phyloP scores from a whole-genome alignment of 2,113 vertebrate species.

The Nothobranchius furzeri region DNA sequence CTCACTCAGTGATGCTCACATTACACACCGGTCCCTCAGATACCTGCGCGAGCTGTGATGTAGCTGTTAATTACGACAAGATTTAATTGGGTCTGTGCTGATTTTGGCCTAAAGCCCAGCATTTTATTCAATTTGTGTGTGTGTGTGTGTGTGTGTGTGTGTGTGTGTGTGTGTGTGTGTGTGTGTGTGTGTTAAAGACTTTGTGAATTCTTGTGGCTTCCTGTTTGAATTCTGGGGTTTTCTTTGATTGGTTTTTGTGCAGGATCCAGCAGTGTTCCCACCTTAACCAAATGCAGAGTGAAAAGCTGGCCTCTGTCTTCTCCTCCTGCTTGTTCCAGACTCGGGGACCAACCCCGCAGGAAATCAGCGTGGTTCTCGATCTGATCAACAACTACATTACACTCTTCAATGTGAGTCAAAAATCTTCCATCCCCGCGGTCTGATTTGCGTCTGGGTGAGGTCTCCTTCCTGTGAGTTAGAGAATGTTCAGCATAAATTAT shows the following conservation, averaged over 20 bases:
- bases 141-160: not conserved
- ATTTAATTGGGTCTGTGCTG: slow-evolving; percentile 56
- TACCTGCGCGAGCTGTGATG: slow-evolving; percentile 25
- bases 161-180: not conserved
- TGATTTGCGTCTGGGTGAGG: too few relatives aligned
- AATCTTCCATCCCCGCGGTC: too few relatives aligned
- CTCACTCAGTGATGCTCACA: slow-evolving; percentile 21
- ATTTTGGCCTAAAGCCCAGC: slow-evolving; percentile 36
- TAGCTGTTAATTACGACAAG: slow-evolving; percentile 45
- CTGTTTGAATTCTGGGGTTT: not conserved
- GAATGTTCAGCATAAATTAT: too few relatives aligned
- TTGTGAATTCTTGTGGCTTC: not conserved
- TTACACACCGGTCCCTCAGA: slow-evolving; percentile 16
- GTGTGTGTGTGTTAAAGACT: not conserved
- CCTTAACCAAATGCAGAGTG: slow-evolving; percentile 89
- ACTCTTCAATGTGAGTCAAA: slow-evolving; percentile 89
- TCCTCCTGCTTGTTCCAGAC: slow-evolving; percentile 96
- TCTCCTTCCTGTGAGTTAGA: too few relatives aligned
- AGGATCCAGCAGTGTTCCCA: slow-evolving; percentile 94
- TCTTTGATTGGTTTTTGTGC: slow-evolving; percentile 13
- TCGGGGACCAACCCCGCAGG: slow-evolving; percentile 86
- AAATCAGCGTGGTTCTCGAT: slow-evolving; percentile 88
- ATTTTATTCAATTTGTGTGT: slow-evolving; percentile 18
- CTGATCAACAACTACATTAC: slow-evolving; percentile 91
- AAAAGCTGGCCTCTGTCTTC: slow-evolving; percentile 87